Evolutionary conservation across 1,140 invertebrate species (phyloP).

Genomic region (Kradibia gibbosae): DNA sequence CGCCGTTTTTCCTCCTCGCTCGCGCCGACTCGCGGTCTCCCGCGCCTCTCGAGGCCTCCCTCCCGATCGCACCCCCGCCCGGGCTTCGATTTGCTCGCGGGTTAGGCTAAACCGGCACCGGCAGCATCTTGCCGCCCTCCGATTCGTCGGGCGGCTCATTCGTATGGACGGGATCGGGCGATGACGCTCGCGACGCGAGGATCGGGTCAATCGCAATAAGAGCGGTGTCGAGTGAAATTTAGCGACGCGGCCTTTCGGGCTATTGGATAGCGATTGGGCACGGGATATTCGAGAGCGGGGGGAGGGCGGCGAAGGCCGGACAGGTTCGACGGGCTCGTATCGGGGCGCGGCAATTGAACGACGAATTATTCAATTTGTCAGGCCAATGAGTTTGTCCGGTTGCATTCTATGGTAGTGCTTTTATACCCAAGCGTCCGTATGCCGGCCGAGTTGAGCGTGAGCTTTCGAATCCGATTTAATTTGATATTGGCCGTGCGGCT

Average conservation of each 20-base stretch:
- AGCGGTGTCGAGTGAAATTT: neutral
- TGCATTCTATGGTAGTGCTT: slow-evolving; percentile 65
- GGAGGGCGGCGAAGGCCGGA: slow-evolving; percentile 62
- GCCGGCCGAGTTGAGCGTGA: slow-evolving; percentile 59
- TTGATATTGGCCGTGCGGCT: slow-evolving; percentile 70
- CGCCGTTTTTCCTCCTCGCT: neutral
- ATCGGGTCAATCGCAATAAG: too few species aligned
- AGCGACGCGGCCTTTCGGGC: slow-evolving; percentile 29
- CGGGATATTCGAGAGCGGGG: slow-evolving; percentile 46
- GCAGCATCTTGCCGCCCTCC: too few species aligned
- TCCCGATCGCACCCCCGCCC: neutral
- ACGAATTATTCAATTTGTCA: slow-evolving; percentile 74
- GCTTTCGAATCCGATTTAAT: slow-evolving; percentile 71
- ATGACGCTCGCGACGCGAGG: too few species aligned
- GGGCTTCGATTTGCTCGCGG: too few species aligned
- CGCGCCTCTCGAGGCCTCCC: neutral
- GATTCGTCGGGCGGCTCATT: too few species aligned
- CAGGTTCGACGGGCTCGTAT: slow-evolving; percentile 62
- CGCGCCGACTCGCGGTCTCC: neutral
- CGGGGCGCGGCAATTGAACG: slow-evolving; percentile 71
- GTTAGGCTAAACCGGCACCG: neutral
- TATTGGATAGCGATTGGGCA: slow-evolving; percentile 27
- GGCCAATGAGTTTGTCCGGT: slow-evolving; percentile 74
- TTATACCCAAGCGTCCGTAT: slow-evolving; percentile 36
- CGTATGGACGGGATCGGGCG: too few species aligned